Base-by-base conservation (phyloP, 2,797 vertebrate species). In the Mycteria americana region DNA sequence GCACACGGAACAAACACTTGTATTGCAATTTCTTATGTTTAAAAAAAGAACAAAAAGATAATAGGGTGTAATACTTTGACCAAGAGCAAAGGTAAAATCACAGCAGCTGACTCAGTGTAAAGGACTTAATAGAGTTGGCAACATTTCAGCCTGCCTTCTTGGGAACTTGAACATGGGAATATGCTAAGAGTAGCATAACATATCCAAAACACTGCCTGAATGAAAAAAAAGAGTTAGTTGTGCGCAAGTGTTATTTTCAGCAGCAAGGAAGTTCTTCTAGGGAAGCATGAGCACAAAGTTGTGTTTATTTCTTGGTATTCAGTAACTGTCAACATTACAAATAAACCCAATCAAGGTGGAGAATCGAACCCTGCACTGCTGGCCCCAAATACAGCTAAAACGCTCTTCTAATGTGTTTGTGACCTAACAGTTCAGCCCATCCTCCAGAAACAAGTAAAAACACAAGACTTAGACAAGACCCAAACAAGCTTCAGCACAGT, bases 61-160 rank as follows among this genome's bases (percentile, higher is more conserved):
- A 89, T 76, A 4, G 30, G 70, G 39, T 54, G 33, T 72, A 89
- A 80, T 68, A 85, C 82, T 94, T 95, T 86, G 93, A 94, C 91
- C 91, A 85, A 75, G 83, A 88, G 78, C 87, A 94, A 92, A 97
- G 93, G 91, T 95, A 95, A 95, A 96, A 97, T 92, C 85, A 92
- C 76, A 62, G 78, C 46, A 92, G 93, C 89, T 96, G 94, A 95
- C 93, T 95, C 85, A 92, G 82, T 86, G 76, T 83, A 93, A 88
- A 87, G 63, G 79, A 91, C 76, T 93, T 91, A 89, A 90, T 17
- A 63, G 73, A 85, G 51, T 53, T 96, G 94, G 85, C 85, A 94
- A 23, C 0, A 0, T 93, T 92, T 95, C 69, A 88, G 73, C 65
- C 72, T 84, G 65, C 64, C 82, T 93, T 75, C 87, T 85, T 0